Evolutionary conservation across 2,888 invertebrate genomes (phyloP).

Genomic region (Trichogramma evanescens): DNA sequence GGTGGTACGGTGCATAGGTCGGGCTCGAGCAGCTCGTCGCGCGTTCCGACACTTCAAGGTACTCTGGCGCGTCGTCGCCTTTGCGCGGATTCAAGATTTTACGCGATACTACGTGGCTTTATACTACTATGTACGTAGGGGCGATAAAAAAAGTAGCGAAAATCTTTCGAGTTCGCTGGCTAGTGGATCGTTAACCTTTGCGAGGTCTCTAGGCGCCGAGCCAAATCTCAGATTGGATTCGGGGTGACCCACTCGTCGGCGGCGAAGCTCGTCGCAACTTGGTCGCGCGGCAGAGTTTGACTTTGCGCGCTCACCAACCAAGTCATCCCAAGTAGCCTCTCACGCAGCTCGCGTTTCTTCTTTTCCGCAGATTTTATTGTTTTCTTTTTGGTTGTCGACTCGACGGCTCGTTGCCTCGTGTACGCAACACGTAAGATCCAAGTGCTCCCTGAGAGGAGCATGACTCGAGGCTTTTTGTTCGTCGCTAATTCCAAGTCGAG

Average conservation of each 20-base stretch:
- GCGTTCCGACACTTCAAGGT: neutral
- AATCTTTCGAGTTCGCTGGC: constrained; percentile 15
- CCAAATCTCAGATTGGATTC: constrained; percentile 44
- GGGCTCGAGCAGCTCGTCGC: neutral
- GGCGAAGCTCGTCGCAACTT: constrained; percentile 16
- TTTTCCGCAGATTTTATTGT: no score
- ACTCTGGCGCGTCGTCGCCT: neutral
- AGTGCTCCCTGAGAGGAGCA: no score
- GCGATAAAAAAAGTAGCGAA: no score
- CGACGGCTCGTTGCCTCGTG: no score
- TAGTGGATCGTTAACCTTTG: constrained; percentile 44
- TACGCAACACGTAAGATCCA: no score
- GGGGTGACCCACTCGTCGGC: constrained; percentile 36
- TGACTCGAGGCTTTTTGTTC: no score
- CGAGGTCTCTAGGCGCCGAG: constrained; percentile 37
- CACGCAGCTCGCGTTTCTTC: no score
- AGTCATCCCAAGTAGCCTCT: no score
- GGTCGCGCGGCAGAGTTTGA: constrained; percentile 8
- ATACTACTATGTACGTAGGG: neutral
- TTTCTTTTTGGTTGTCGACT: no score
- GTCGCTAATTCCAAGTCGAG: no score
- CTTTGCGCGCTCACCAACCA: neutral
- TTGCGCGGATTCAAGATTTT: neutral
- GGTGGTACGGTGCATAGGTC: neutral
- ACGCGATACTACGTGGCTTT: neutral